A percentile compares a stretch with the other conserved stretches of the same genome.
Conservation (phyloP, 2,888 invertebrate genomes). For the Ectemnius continuus region DNA sequence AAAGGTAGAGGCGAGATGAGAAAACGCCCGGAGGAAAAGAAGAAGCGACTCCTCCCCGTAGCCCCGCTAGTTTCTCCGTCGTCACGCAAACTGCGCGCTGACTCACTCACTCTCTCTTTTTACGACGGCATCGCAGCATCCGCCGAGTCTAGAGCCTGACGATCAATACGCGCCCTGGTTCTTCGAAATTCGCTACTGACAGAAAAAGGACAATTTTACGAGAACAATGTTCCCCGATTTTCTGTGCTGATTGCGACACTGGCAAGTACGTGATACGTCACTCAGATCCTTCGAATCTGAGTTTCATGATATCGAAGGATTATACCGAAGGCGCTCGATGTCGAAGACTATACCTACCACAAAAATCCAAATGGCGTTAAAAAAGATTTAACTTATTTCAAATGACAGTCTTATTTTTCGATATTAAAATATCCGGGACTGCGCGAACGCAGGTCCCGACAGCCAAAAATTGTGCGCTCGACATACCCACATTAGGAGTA, state of each 20-base stretch:
- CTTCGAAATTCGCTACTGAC: conserved; percentile 50
- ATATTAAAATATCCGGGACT: conserved; percentile 78
- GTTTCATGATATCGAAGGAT: too few species aligned
- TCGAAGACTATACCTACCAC: not conserved
- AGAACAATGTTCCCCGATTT: too few species aligned
- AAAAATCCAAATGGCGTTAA: not conserved
- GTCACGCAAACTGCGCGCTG: too few species aligned
- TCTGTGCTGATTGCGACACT: too few species aligned
- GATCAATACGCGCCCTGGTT: conserved; percentile 67
- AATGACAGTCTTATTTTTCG: conserved; percentile 36
- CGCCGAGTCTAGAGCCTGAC: conserved; percentile 50
- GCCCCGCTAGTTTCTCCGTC: not conserved
- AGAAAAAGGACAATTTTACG: conserved; percentile 15
- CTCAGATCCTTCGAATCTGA: too few species aligned
- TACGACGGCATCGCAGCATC: conserved; percentile 59
- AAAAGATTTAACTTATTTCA: not conserved
- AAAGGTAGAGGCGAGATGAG: conserved; percentile 18
- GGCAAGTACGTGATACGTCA: too few species aligned
- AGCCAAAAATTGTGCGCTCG: conserved; percentile 83
- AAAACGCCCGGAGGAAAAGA: conserved; percentile 9
- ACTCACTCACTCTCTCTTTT: not conserved
- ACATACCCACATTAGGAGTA: conserved; percentile 81
- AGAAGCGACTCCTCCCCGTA: not conserved
- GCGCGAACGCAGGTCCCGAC: conserved; percentile 83
- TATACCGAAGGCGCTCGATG: too few species aligned